Evolutionary conservation across 1,140 invertebrate species (phyloP).

Genomic region (Tribolium madens): DNA sequence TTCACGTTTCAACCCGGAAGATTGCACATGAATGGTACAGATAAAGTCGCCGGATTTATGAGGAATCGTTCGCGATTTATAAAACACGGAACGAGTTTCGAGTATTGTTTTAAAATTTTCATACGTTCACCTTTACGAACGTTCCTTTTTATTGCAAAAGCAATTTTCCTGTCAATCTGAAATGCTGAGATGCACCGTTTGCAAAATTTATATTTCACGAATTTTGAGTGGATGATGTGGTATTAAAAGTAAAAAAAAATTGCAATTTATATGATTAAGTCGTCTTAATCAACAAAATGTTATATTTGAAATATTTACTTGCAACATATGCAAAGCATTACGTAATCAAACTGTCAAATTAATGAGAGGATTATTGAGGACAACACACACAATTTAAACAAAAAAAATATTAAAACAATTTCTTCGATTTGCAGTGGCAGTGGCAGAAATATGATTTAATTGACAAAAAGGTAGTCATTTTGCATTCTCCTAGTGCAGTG

Average conservation of each 20-base stretch:
- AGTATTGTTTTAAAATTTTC: conserved; percentile 23
- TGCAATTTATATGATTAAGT: conserved; percentile 2
- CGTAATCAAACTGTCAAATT: conserved; percentile 15
- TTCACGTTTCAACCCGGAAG: conserved; percentile 35
- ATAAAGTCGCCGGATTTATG: conserved; percentile 34
- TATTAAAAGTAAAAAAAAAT: background rate
- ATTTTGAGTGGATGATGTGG: background rate
- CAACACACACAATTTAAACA: background rate
- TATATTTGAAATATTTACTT: background rate
- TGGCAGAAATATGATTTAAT: background rate
- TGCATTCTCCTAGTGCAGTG: background rate
- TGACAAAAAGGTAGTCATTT: background rate
- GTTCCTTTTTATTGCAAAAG: background rate
- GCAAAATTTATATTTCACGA: conserved; percentile 3
- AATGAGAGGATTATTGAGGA: background rate
- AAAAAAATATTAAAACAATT: background rate
- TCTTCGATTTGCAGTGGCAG: background rate
- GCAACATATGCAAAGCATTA: background rate
- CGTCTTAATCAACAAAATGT: conserved; percentile 10
- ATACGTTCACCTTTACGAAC: conserved; percentile 19
- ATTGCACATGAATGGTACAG: conserved; percentile 28
- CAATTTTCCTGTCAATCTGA: conserved; percentile 18
- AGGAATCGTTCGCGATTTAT: conserved; percentile 29
- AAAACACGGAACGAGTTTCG: conserved; percentile 18
- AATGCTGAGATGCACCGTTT: background rate